phyloP scores from a whole-genome alignment of 2,113 vertebrate genomes.

The Lepus timidus region DNA sequence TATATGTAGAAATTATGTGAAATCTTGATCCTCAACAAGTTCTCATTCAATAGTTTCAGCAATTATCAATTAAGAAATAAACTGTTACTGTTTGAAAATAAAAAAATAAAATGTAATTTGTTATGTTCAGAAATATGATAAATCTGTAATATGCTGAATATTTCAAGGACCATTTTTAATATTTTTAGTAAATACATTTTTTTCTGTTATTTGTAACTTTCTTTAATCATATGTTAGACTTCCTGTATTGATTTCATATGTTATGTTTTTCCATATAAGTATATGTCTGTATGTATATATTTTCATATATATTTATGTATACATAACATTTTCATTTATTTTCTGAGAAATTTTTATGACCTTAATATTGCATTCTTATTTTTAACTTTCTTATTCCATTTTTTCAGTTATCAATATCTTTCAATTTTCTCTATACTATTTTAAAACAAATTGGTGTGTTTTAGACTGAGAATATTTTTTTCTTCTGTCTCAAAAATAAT shows the following conservation, averaged over 20 bases:
- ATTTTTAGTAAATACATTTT: slow-evolving; percentile 54
- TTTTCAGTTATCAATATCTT: neutral
- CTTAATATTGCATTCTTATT: neutral
- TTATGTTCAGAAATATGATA: slow-evolving; percentile 57
- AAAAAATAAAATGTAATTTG: slow-evolving; percentile 21
- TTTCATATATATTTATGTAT: neutral
- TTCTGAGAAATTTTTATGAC: neutral
- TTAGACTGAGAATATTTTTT: neutral
- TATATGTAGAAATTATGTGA: slow-evolving; percentile 17
- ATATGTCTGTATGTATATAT: neutral
- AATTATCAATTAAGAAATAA: neutral
- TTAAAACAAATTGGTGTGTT: neutral
- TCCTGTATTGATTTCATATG: slow-evolving; percentile 1
- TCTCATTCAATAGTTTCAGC: neutral
- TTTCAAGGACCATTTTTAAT: neutral
- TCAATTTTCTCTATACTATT: neutral
- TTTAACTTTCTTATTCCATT: neutral
- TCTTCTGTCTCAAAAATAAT: neutral
- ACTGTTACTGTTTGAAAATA: neutral
- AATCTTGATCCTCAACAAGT: neutral
- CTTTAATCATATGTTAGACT: slow-evolving; percentile 1
- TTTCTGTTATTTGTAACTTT: slow-evolving; percentile 27
- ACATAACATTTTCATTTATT: neutral
- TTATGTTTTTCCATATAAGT: neutral
- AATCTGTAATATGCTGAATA: neutral